These are phyloP conservation scores for Gerris buenoi DNA, from an alignment of 1,140 invertebrate genomes.

Conservation along the genomic window DNA sequence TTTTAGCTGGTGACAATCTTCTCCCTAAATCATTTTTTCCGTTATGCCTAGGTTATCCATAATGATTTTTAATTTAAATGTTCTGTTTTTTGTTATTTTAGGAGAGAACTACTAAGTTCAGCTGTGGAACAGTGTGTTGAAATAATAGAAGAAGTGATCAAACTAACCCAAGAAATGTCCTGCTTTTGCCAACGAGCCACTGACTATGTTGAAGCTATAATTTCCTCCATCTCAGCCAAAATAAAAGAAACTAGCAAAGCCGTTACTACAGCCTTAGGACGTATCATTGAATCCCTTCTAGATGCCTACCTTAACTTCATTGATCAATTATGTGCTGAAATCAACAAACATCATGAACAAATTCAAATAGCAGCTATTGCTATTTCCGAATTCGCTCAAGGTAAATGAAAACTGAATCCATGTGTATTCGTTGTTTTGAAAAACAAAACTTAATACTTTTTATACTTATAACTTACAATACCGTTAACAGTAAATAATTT, in stretches of 20 bases:
- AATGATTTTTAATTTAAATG: no score
- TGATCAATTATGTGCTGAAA: conserved; percentile 20
- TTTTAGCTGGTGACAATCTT: no score
- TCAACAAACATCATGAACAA: conserved; percentile 40
- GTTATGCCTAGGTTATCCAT: no score
- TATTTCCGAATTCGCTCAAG: conserved; percentile 36
- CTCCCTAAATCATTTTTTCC: no score
- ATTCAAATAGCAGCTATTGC: conserved; percentile 43
- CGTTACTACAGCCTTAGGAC: conserved; percentile 17
- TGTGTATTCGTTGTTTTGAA: no score
- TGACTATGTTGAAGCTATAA: conserved; percentile 34
- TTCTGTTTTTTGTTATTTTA: conserved; percentile 19
- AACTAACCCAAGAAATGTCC: conserved; percentile 17
- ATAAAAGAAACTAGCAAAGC: conserved; percentile 31
- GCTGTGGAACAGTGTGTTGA: conserved; percentile 21
- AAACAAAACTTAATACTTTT: no score
- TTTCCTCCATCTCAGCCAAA: conserved; percentile 41
- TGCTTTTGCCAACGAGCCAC: conserved; percentile 12
- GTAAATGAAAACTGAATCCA: no score
- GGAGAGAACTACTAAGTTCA: conserved; percentile 10
- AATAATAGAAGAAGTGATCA: conserved; percentile 24
- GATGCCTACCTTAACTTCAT: conserved; percentile 35
- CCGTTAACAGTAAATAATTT: no score
- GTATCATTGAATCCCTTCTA: conserved; percentile 33
- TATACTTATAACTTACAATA: no score